Conservation (phyloP, 2,113 vertebrate species). For the Leuciscus idus region DNA sequence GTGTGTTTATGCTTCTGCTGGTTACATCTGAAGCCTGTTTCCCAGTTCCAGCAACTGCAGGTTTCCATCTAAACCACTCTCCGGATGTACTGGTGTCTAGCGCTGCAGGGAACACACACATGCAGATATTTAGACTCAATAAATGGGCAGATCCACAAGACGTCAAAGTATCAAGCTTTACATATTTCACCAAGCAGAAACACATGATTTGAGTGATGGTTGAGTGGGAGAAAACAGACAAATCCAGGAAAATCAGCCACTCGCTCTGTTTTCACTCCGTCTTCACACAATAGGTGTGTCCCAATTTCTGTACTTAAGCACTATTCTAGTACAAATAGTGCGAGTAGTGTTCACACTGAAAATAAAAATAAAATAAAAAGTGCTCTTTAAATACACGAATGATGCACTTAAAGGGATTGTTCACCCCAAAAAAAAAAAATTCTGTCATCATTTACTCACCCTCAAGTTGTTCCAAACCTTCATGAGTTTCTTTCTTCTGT, state of each 20-base stretch:
- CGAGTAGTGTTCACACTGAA: too few relatives aligned
- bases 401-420: too few relatives aligned
- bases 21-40: background rate
- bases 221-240: background rate
- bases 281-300: background rate
- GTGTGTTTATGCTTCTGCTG: background rate
- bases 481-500: too few relatives aligned
- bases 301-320: too few relatives aligned
- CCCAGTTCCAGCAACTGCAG: background rate
- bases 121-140: background rate
- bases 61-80: background rate
- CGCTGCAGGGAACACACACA: background rate
- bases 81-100: background rate
- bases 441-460: too few relatives aligned
- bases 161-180: background rate
- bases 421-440: too few relatives aligned
- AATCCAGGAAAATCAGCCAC: background rate
- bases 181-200: background rate
- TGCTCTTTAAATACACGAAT: too few relatives aligned
- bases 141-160: background rate
- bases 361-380: too few relatives aligned
- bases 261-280: too few relatives aligned
- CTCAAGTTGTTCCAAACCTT: too few relatives aligned
- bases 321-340: too few relatives aligned
- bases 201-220: background rate